A percentile compares a stretch with the other conserved stretches of the same genome.
Evolutionary conservation across 2,888 invertebrate species (phyloP).

Genomic region (Drosophila mercatorum): DNA sequence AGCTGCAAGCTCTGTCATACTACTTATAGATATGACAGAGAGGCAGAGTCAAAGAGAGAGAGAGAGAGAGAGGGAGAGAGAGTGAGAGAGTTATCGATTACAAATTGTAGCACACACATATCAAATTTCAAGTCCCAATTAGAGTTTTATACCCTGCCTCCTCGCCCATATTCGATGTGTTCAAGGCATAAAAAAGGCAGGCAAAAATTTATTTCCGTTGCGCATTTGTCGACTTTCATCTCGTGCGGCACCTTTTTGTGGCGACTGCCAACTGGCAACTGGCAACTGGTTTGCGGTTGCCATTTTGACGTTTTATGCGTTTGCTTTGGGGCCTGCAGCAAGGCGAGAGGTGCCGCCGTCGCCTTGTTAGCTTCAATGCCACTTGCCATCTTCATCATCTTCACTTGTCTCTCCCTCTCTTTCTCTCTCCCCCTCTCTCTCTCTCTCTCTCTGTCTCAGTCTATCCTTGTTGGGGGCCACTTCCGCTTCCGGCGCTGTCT

Average conservation of each 20-base stretch:
- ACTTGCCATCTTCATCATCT: conserved; percentile 47
- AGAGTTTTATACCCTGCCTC: neutral
- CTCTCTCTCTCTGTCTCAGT: neutral
- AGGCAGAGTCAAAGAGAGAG: too few species aligned
- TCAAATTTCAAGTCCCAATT: neutral
- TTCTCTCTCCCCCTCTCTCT: neutral
- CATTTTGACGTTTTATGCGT: conserved; percentile 77
- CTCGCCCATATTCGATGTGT: neutral
- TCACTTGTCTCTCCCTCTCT: conserved; percentile 12
- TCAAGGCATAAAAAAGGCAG: conserved; percentile 19
- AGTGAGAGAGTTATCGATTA: too few species aligned
- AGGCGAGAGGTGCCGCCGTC: conserved; percentile 35
- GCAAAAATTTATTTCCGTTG: conserved; percentile 69
- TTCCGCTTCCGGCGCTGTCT: conserved; percentile 72
- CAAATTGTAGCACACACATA: neutral
- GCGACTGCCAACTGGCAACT: conserved; percentile 53
- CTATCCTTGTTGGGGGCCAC: conserved; percentile 35
- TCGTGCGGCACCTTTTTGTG: conserved; percentile 46
- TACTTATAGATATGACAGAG: too few species aligned
- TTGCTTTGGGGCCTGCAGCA: conserved; percentile 13
- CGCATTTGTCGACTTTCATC: conserved; percentile 62
- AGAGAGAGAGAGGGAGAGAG: too few species aligned
- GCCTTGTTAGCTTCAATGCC: conserved; percentile 67
- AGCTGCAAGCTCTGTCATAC: neutral
- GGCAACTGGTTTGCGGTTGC: conserved; percentile 64